Base-by-base conservation (phyloP, 2,888 invertebrate species). In the Uropetala carovei region DNA sequence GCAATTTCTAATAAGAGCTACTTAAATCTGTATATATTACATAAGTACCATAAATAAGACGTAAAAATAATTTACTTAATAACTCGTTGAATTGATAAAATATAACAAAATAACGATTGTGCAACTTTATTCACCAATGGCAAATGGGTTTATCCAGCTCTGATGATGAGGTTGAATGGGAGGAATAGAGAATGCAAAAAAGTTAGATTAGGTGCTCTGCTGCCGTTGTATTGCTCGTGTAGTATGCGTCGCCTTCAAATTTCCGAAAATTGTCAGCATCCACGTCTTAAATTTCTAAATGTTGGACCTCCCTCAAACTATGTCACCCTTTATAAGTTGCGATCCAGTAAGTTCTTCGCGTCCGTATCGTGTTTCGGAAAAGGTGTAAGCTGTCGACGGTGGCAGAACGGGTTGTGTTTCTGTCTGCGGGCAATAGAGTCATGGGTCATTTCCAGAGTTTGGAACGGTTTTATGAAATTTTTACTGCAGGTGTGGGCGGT, bases 281-380 rank as follows among this genome's bases (percentile, higher is more conserved):
- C 75, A 27, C 22, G 75, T 27, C 75, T 75, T 75, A 27, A 75
- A 75, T 75, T 75, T 75, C 75, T 27, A 75, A 75, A 75, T 75
- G 22, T 75, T 75, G 75, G 75, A 75, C 75, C 75, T 75, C 75
- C 75, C 75, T 75, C 75, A 75, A 27, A 75, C 75, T 75, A 11
- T 75, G 75, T 75, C 75, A 75, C 75, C 75, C 75, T 75, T 75
- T 75, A 75, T 75, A 75, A 75, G 75, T 75, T 75, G 75, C 75
- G 75, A 75, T 5, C 75, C 75, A 75, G 75, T 75, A 75, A 75
- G 75, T 75, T 18, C 75, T 27, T 75, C 18, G 75, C 75, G 75
- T 75, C 16, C 10, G 75, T 75, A 75, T 75, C 75, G 7, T 75
- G 10, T 75, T 75, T 75, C 75, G 27, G 75, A 75, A 75, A 75